Conservation (phyloP, 2,113 vertebrate species). For the Dermatemys mawii region DNA sequence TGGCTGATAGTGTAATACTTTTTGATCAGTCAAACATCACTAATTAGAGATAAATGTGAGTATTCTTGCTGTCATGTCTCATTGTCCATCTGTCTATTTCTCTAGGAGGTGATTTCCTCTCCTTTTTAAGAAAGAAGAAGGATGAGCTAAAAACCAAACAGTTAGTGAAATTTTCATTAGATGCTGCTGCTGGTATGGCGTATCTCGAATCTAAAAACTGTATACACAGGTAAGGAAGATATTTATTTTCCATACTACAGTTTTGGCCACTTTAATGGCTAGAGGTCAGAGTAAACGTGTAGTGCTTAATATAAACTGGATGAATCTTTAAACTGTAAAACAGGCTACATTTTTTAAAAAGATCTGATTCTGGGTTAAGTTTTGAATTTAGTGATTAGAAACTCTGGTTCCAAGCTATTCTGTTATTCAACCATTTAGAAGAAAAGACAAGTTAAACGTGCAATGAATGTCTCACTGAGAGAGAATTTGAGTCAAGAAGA, state of each 20-base stretch:
- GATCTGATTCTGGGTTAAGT: not conserved
- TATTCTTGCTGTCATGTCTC: constrained; percentile 24
- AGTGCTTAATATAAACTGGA: not conserved
- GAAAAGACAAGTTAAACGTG: not conserved
- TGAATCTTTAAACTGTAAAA: fast-evolving
- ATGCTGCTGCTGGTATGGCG: constrained; percentile 93
- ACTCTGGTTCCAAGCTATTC: not conserved
- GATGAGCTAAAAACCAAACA: constrained; percentile 96
- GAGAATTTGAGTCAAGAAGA: not conserved
- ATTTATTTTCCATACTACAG: not conserved
- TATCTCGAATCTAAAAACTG: constrained; percentile 97
- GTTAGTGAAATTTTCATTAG: constrained; percentile 91
- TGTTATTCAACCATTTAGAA: not conserved
- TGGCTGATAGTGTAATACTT: not conserved
- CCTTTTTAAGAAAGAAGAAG: constrained; percentile 96
- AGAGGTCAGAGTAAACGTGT: not conserved
- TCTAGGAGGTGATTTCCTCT: constrained; percentile 96
- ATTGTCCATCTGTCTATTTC: constrained; percentile 57
- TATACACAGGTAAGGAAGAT: constrained; percentile 91
- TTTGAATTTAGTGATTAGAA: not conserved
- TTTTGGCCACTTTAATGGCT: not conserved
- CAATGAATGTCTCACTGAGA: not conserved
- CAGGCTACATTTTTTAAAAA: not conserved
- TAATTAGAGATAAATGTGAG: not conserved
- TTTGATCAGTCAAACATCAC: not conserved